phyloP scores from a whole-genome alignment of 2,888 invertebrate species.

The Argynnis bischoffii region DNA sequence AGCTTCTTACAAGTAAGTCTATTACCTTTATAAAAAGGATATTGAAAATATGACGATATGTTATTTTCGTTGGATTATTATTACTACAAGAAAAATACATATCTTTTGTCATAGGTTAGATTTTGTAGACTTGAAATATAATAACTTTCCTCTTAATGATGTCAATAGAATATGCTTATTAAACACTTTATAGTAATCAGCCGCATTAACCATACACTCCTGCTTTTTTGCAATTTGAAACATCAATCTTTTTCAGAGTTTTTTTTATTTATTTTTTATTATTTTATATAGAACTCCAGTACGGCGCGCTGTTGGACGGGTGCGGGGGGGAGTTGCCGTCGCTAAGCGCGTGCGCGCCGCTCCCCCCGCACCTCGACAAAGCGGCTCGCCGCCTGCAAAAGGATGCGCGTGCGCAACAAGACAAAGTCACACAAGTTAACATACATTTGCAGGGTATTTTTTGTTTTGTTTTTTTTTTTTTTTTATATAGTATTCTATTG shows the following conservation, averaged over 20 bases:
- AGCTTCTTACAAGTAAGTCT: too few species aligned
- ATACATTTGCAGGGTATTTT: constrained; percentile 92
- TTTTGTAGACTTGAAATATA: too few species aligned
- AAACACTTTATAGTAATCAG: too few species aligned
- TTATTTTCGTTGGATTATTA: too few species aligned
- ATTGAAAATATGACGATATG: too few species aligned
- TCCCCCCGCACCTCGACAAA: constrained; percentile 83
- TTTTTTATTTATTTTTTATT: constrained; percentile 48
- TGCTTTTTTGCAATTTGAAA: constrained; percentile 27
- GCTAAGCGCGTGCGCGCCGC: constrained; percentile 74
- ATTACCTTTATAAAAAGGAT: too few species aligned
- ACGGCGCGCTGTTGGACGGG: constrained; percentile 78
- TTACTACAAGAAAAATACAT: too few species aligned
- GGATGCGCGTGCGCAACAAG: constrained; percentile 86
- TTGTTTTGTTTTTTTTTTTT: constrained; percentile 50
- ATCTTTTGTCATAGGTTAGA: too few species aligned
- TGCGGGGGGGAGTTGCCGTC: constrained; percentile 81
- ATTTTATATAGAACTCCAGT: constrained; percentile 79
- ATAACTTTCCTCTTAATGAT: too few species aligned
- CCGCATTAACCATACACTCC: too few species aligned
- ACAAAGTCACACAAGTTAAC: constrained; percentile 90
- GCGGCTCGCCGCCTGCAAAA: constrained; percentile 81
- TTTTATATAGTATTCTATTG: constrained; percentile 34
- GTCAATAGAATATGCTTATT: too few species aligned
- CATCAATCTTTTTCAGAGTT: constrained; percentile 21